A percentile compares a stretch with the other conserved stretches of the same genome.
Conservation (phyloP, 2,797 vertebrate species). For the Artibeus lituratus region DNA sequence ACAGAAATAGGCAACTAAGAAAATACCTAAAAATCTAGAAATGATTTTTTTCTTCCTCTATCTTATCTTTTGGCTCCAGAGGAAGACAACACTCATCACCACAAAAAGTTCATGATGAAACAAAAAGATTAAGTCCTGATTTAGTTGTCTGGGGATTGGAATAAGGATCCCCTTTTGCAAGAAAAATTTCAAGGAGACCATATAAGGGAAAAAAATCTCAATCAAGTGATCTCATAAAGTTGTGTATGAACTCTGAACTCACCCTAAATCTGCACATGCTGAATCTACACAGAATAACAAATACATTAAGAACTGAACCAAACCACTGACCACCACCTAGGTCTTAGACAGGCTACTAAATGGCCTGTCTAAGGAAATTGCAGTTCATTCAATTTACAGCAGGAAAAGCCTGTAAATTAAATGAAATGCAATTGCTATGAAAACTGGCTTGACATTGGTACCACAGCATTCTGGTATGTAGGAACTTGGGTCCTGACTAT, state of each 20-base stretch:
- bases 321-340: neutral
- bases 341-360: neutral
- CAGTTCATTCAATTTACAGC: too few relatives aligned
- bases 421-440: neutral
- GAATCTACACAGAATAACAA: neutral
- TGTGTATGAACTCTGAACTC: neutral
- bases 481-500: neutral
- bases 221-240: neutral
- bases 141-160: neutral
- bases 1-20: neutral
- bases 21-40: neutral
- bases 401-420: neutral
- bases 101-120: neutral
- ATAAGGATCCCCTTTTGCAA: accelerated
- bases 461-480: neutral
- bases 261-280: accelerated
- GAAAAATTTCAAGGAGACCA: neutral
- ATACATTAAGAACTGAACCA: neutral
- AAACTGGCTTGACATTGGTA: neutral
- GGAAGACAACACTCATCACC: neutral
- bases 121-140: neutral
- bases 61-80: neutral
- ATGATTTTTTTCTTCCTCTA: neutral
- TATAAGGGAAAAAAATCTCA: neutral
- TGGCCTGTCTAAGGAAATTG: too few relatives aligned